A percentile compares a stretch with the other conserved stretches of the same genome.
These are phyloP conservation scores for Caenorhabditis plicata DNA, from an alignment of 2,888 invertebrate genomes.

Conservation along the genomic window DNA sequence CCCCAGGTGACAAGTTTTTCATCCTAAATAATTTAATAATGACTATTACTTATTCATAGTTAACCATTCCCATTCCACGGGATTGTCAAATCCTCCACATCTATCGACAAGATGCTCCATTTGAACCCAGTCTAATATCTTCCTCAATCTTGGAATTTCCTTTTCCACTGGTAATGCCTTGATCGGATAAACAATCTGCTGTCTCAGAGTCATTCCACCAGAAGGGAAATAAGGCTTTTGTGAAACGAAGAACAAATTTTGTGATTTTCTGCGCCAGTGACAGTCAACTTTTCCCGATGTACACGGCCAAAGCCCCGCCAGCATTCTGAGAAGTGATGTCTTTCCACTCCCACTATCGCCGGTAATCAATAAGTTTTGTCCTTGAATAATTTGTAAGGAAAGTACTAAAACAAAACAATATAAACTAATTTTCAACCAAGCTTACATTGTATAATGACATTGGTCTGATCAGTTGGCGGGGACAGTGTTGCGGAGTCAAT, in stretches of 20 bases:
- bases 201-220: conserved; percentile 69
- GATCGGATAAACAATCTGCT: conserved; percentile 68
- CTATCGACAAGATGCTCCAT: conserved; percentile 57
- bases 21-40: too few species aligned
- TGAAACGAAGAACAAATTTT: conserved; percentile 69
- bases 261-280: conserved; percentile 53
- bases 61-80: conserved; percentile 62
- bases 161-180: conserved; percentile 57
- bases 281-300: conserved; percentile 57
- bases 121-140: conserved; percentile 53
- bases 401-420: conserved; percentile 66
- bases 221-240: conserved; percentile 71
- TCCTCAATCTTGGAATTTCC: conserved; percentile 46
- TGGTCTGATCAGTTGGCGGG: conserved; percentile 51
- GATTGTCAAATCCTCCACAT: conserved; percentile 59
- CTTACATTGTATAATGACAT: conserved; percentile 48
- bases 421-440: conserved; percentile 4
- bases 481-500: conserved; percentile 56
- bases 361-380: conserved; percentile 78
- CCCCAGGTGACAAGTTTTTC: conserved; percentile 90
- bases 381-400: conserved; percentile 67
- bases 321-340: conserved; percentile 83
- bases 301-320: conserved; percentile 91
- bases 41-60: too few species aligned
- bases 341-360: conserved; percentile 95